Percentiles rank a stretch among this genome's conserved stretches.
Conservation (phyloP, 2,888 invertebrate genomes). For the Tenthredo amoena region DNA sequence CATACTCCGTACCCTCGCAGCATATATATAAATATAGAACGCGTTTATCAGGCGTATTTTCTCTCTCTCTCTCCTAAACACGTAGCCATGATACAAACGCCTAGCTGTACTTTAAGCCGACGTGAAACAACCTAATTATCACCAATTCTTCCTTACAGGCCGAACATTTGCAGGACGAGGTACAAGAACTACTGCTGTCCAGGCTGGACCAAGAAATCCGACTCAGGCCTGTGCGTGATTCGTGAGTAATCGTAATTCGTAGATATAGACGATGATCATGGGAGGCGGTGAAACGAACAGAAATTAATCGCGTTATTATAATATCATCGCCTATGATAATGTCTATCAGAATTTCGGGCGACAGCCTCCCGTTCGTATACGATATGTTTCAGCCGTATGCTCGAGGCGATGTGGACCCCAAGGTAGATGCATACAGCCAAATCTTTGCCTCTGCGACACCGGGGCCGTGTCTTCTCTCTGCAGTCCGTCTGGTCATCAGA, state of each 20-base stretch:
- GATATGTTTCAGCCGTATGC: slow-evolving; percentile 83
- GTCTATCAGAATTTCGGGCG: not conserved
- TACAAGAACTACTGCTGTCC: slow-evolving; percentile 90
- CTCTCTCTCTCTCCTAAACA: not conserved
- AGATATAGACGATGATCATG: slow-evolving; percentile 13
- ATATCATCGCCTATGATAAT: not conserved
- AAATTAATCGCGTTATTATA: slow-evolving; percentile 27
- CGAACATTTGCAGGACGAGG: slow-evolving; percentile 89
- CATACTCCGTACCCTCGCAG: not conserved
- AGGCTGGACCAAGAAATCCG: slow-evolving; percentile 89
- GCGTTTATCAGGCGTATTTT: not conserved
- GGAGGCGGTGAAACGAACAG: slow-evolving; percentile 33
- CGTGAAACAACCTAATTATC: not conserved
- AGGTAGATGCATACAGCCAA: slow-evolving; percentile 89
- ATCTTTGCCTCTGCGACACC: slow-evolving; percentile 88
- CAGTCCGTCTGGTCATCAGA: slow-evolving; percentile 76
- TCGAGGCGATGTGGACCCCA: slow-evolving; percentile 85
- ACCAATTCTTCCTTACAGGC: slow-evolving; percentile 81
- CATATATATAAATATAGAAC: not conserved
- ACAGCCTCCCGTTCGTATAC: not conserved
- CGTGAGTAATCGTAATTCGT: slow-evolving; percentile 83
- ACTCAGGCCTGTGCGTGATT: slow-evolving; percentile 88
- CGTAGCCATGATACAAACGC: not conserved
- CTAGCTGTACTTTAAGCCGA: not conserved
- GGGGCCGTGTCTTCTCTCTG: slow-evolving; percentile 85